Evolutionary conservation across 92 coral and sea anemone genomes (phyloP).

Genomic region (Phymanthus crucifer): DNA sequence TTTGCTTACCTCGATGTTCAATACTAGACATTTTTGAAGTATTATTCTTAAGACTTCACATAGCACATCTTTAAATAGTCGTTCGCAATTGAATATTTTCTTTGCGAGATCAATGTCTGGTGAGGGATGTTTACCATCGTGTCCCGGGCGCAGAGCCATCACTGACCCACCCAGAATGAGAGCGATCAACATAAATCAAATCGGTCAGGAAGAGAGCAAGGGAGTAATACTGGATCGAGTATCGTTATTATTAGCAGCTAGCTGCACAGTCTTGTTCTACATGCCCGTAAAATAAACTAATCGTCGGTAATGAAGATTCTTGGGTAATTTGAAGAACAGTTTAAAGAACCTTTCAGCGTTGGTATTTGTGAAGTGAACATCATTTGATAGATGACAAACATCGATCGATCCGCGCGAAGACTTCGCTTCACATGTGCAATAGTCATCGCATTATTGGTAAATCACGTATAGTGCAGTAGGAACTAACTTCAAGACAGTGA

Average conservation of each 20-base stretch:
- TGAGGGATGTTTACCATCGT: not conserved
- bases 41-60: not conserved
- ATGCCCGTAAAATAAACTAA: conserved; percentile 9
- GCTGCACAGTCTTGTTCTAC: not conserved
- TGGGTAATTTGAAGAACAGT: conserved; percentile 31
- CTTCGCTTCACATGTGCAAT: not conserved
- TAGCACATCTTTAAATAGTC: not conserved
- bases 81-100: not conserved
- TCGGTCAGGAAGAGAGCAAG: not conserved
- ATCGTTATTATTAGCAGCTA: not conserved
- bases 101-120: not conserved
- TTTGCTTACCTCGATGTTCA: not conserved
- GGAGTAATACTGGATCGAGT: conserved; percentile 9
- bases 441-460: not conserved
- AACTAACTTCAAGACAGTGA: not conserved
- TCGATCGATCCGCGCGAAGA: not conserved
- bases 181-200: not conserved
- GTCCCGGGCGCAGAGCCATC: not conserved
- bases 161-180: not conserved
- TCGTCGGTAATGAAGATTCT: conserved; percentile 7
- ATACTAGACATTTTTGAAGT: not conserved
- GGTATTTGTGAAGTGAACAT: conserved; percentile 29
- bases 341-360: conserved; percentile 37
- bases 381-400: conserved; percentile 15
- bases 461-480: not conserved